Base-by-base conservation (phyloP, 2,888 invertebrate genomes). In the Campoletis raptor region DNA sequence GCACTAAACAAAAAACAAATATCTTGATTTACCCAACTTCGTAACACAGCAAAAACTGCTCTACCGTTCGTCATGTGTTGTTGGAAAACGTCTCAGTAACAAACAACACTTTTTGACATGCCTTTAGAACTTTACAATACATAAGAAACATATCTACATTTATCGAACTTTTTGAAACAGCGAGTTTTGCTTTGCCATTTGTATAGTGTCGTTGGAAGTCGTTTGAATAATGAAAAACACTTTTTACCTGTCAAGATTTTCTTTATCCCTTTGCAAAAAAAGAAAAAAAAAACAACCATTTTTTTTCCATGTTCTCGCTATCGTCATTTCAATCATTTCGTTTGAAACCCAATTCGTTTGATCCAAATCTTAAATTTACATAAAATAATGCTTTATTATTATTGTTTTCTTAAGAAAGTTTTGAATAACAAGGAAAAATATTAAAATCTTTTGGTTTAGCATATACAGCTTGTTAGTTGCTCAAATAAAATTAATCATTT, bases 1-100 rank as follows among this genome's bases (percentile, higher is more conserved):
- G 66, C 36, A 76, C 70, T 42, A 18, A 10, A 57, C 52, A 15
- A 54, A 54, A 54, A 70, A 70, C 0, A 70, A 48, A 30, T 45
- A 48, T 52, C 48, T 8, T 7, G 15, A 72, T 74, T 74, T 57
- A 57, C 21, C 42, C 54, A 12, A 57, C 37, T 57, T 24, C 40
- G 40, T 54, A 54, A 21, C 54, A 21, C 9, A 54, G 54, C 52
- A 8, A 21, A n/a, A n/a, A 21, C 57, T 15, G 61, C 12, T 30
- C 4, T 15, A 61, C 61, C 4, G 30, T 24, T 24, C 24, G 30
- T 61, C 5, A 15, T 15, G 30, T 61, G 30, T 61, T 30, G 61
- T 30, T 61, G 30, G 15, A 30, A 61, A 61, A 61, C 5, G 30
- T 30, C 61, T 30, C 12, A 7, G 15, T 30, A 30, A 61, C 30